Conservation (phyloP, 2,113 vertebrate species). For the Ahaetulla prasina region DNA sequence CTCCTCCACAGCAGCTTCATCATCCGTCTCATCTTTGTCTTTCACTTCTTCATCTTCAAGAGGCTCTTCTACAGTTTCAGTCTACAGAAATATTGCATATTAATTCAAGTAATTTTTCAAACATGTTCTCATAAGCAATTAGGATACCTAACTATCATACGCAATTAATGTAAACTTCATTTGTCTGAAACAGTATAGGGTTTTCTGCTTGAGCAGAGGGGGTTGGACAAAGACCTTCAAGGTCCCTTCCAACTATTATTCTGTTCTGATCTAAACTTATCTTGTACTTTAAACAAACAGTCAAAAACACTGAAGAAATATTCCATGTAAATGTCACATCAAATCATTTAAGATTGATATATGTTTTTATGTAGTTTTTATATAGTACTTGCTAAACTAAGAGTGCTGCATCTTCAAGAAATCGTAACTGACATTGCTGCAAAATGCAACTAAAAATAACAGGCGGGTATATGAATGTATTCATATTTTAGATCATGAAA, state of each 20-base stretch:
- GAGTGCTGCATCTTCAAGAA: background rate
- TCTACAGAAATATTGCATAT: slow-evolving; percentile 66
- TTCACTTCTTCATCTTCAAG: slow-evolving; percentile 84
- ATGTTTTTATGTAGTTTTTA: background rate
- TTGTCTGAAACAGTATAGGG: background rate
- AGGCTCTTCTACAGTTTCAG: slow-evolving; percentile 94
- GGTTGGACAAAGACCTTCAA: background rate
- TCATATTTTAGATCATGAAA: background rate
- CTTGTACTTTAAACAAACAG: background rate
- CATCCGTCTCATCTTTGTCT: slow-evolving; percentile 75
- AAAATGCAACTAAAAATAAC: background rate
- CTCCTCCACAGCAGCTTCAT: slow-evolving; percentile 88
- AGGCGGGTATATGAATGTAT: no score
- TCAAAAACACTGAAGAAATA: background rate
- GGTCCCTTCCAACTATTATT: background rate
- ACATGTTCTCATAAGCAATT: background rate
- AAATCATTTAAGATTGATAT: background rate
- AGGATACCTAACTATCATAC: background rate
- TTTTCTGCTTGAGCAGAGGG: background rate
- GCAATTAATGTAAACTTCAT: background rate
- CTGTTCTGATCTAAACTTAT: background rate
- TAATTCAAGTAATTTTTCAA: background rate
- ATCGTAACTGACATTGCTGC: background rate
- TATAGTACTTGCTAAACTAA: background rate
- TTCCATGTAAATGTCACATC: background rate